Evolutionary conservation across 2,797 vertebrate genomes (phyloP), one percentile per base, ranked within the genome.

Genomic region (Dicrostonyx torquatus): DNA sequence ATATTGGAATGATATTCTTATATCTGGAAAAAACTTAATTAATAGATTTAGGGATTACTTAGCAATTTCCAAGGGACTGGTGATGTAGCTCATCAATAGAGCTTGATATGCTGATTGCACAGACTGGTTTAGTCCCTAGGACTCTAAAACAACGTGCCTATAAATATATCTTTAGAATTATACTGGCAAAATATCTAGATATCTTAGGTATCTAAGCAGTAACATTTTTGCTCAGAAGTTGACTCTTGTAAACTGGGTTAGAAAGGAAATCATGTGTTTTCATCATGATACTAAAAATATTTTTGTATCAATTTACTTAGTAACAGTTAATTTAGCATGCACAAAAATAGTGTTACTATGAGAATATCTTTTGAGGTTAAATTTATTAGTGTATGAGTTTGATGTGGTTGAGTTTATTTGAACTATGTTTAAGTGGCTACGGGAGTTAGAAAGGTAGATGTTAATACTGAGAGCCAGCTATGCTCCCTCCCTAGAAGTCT

Each of bases 251-350:
- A 84, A 34, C 40, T 64, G 66, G 40, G 31, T 64, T 89, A 88
- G 77, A 60, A 92, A 88, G 58, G 26, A 45, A 87, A 76, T 84
- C 53, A 86, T 75, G 92, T 92, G 31, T 94, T 91, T 82, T 22
- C 34, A 91, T 87, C 70, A 78, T 94, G 34, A 50, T 84, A n/a
- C 34, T 90, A 24, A 92, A 80, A 75, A 40, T 72, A 34, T 45
- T 94, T 89, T 77, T 72, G 29, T 92, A 64, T 9, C 2, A 40
- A 0, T 75, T 86, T 82, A 78, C 18, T 66, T 91, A 55, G 45
- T 78, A 75, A 66, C 10, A 92, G n/a, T 86, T 85, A 85, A 10
- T 82, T 94, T 77, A 72, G 50, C 15, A 70, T 70, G 26, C 15
- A 29, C n/a, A 50, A 66, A 87, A 72, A 34, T 62, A 82, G n/a